phyloP scores from a whole-genome alignment of 2,888 invertebrate species.

The Callyntrura sp. region DNA sequence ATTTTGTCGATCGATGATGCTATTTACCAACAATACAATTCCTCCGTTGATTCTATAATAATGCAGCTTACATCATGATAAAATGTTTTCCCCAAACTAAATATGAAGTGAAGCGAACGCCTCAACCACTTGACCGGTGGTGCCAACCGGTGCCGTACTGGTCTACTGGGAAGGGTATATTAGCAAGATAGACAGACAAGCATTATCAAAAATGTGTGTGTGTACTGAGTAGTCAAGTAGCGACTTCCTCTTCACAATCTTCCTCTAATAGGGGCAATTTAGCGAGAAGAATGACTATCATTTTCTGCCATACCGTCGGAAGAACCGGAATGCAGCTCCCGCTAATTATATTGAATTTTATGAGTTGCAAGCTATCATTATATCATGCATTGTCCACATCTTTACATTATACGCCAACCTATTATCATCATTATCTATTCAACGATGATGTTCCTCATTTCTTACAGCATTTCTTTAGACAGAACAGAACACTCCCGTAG shows the following conservation, averaged over 20 bases:
- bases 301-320: slow-evolving; percentile 34
- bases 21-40: no score
- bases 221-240: slow-evolving; percentile 64
- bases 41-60: neutral
- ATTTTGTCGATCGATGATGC: no score
- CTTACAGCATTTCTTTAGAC: no score
- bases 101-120: no score
- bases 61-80: no score
- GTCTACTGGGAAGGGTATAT: neutral
- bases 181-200: no score
- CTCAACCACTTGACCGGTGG: slow-evolving; percentile 16
- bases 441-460: no score
- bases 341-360: slow-evolving; percentile 51
- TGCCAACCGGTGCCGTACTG: neutral
- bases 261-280: slow-evolving; percentile 57
- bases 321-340: neutral
- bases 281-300: slow-evolving; percentile 45
- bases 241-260: slow-evolving; percentile 62
- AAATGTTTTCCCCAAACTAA: neutral
- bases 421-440: no score
- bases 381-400: neutral
- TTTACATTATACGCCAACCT: neutral
- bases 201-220: neutral
- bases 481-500: no score
- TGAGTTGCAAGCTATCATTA: neutral